Evolutionary conservation across 2,797 vertebrate genomes (phyloP), one percentile per base, ranked within the genome.

Genomic region (Melanotaenia nigrans): DNA sequence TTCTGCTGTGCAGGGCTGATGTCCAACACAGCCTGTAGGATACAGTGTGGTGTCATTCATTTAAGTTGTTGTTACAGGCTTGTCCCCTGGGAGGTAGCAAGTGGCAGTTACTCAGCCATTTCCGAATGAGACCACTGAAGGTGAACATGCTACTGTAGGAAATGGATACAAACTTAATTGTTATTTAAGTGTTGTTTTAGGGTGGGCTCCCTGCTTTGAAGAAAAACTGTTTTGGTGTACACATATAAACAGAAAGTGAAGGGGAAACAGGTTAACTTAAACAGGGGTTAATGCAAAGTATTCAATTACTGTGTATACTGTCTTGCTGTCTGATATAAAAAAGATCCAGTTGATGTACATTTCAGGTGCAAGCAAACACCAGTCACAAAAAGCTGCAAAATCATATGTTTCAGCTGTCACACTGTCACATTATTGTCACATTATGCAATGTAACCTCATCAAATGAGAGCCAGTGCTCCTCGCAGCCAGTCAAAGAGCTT

Each of bases 281-380:
- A 53, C n/a, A 24, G 49, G n/a, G 9, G 22, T n/a, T 22, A 22
- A 9, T n/a, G n/a, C 4, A 42, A 42, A 5, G 16, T 16, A 3
- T 42, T 16, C 38, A 42, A 42, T 16, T 42, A 14, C 38, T 5
- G 38, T 12, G 16, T 42, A 16, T 40, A 3, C 13, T 2, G 13
- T 40, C 79, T 73, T 12, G 30, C 42, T 77, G 45, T 60, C 33
- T 30, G 75, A 73, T 65, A 60, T 69, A 84, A 14, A 33, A 59
- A 70, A 85, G 59, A 70, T 79, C 68, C 68, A 65, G 76, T 74
- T 49, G 71, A 85, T 42, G 38, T 42, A 3, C 71, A 62, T 65
- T 87, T 81, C 75, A 85, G 80, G 78, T 86, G 70, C 75, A 73
- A 7, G 78, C 71, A 85, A 78, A 74, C 59, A 69, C 73, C 65